A percentile compares a stretch with the other conserved stretches of the same genome.
Evolutionary conservation across 2,888 invertebrate species (phyloP).

Genomic region (Lucinisca nassula): DNA sequence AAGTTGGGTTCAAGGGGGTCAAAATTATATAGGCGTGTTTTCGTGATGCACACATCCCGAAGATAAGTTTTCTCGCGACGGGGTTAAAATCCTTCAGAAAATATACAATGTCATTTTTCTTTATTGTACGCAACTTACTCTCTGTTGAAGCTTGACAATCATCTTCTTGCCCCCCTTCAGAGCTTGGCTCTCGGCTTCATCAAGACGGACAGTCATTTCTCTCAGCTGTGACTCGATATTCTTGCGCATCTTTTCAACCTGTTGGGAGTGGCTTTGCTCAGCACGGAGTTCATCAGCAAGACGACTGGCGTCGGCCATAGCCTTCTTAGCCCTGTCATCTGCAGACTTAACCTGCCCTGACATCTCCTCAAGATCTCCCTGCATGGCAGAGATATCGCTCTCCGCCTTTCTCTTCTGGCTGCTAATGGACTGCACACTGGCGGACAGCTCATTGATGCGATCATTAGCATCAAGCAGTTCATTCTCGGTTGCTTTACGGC

Average conservation of each 20-base stretch:
- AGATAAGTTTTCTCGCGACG: too few species aligned
- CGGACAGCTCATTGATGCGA: slow-evolving; percentile 98
- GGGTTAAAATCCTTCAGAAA: too few species aligned
- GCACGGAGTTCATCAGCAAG: slow-evolving; percentile 99
- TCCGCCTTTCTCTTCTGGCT: slow-evolving; percentile 99
- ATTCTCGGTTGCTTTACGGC: slow-evolving; percentile 99
- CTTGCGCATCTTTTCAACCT: slow-evolving; percentile 99
- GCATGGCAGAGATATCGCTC: slow-evolving; percentile 98
- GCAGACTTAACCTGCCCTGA: slow-evolving; percentile 99
- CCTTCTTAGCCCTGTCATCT: slow-evolving; percentile 92
- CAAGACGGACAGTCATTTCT: slow-evolving; percentile 97
- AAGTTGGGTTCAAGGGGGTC: too few species aligned
- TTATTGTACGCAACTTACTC: too few species aligned
- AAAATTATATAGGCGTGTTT: too few species aligned
- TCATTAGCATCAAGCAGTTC: slow-evolving; percentile 99
- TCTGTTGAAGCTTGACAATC: slow-evolving; percentile 98
- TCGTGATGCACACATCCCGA: too few species aligned
- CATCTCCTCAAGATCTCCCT: slow-evolving; percentile 93
- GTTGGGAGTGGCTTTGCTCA: slow-evolving; percentile 99
- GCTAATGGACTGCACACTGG: slow-evolving; percentile 97
- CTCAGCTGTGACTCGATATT: slow-evolving; percentile 99
- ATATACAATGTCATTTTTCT: too few species aligned
- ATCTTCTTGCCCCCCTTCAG: slow-evolving; percentile 99
- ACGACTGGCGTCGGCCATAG: slow-evolving; percentile 95
- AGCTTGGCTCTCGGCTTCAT: slow-evolving; percentile 98